These are phyloP conservation scores for Nesidiocoris tenuis DNA, from an alignment of 2,888 invertebrate species.

Conservation along the genomic window DNA sequence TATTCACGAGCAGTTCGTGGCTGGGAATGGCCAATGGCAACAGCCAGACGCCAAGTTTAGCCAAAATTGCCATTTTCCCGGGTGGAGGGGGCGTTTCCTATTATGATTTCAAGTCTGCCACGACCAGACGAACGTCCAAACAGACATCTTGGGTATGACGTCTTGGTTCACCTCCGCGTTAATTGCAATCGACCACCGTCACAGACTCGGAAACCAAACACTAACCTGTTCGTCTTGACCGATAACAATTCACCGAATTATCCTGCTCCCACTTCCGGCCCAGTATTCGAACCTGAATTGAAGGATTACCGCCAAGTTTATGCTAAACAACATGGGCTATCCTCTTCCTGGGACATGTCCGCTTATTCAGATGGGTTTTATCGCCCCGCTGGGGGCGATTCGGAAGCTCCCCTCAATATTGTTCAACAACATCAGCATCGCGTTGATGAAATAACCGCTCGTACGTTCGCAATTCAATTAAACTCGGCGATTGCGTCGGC, in stretches of 20 bases:
- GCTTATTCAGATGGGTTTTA: background rate
- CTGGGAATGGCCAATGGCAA: background rate
- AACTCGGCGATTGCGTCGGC: too few species aligned
- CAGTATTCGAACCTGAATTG: too few species aligned
- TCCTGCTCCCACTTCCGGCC: too few species aligned
- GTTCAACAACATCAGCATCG: background rate
- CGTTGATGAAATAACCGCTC: background rate
- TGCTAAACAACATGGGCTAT: background rate
- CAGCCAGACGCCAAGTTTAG: background rate
- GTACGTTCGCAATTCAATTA: background rate
- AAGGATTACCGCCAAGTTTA: background rate
- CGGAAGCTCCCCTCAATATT: background rate
- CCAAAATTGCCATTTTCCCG: background rate
- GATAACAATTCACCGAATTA: background rate
- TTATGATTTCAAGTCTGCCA: conserved; percentile 7
- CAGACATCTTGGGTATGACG: conserved; percentile 5
- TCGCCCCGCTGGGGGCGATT: conserved; percentile 7
- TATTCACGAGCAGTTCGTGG: conserved; percentile 20
- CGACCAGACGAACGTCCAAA: conserved; percentile 3
- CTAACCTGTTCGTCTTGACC: background rate
- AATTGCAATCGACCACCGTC: conserved; percentile 1
- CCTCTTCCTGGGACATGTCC: background rate
- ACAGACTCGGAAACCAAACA: background rate
- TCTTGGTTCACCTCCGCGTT: conserved; percentile 8
- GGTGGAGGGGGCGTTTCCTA: background rate